Percentiles rank a stretch among this genome's conserved stretches.
Conservation (phyloP, 2,113 vertebrate genomes). For the Xerus inauris region DNA sequence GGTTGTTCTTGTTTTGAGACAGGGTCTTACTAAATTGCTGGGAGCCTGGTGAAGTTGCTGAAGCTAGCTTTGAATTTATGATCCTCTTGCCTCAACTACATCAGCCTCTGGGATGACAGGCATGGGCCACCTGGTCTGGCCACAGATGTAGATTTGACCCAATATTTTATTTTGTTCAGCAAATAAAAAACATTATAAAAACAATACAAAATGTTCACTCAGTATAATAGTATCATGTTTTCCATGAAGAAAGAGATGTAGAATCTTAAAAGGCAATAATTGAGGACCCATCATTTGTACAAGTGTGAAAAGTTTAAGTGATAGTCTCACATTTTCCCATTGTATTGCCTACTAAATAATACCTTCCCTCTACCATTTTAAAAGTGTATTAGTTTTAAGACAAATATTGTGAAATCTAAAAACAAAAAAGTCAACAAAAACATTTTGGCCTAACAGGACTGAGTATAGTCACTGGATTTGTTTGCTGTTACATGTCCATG, state of each 20-base stretch:
- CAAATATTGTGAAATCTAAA: not conserved
- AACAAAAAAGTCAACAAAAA: not conserved
- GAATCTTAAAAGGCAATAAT: not conserved
- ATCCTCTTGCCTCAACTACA: too few relatives aligned
- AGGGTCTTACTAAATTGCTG: too few relatives aligned
- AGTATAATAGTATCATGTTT: not conserved
- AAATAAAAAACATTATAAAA: not conserved
- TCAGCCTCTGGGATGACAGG: too few relatives aligned
- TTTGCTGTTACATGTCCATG: not conserved
- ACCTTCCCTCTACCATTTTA: not conserved
- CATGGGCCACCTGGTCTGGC: too few relatives aligned
- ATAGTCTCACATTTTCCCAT: not conserved
- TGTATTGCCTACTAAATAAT: not conserved
- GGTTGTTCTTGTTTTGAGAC: too few relatives aligned
- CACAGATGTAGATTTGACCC: not conserved
- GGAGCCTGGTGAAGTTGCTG: too few relatives aligned
- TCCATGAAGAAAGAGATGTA: not conserved
- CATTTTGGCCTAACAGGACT: not conserved
- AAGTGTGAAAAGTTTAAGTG: not conserved
- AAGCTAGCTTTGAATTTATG: too few relatives aligned
- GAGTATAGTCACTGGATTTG: not conserved
- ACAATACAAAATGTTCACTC: not conserved
- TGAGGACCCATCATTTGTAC: slow-evolving; percentile 19
- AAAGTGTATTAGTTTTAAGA: not conserved
- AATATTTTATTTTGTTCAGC: not conserved